Base-by-base conservation (phyloP, 2,797 vertebrate species). In the Emydoidea blandingii region DNA sequence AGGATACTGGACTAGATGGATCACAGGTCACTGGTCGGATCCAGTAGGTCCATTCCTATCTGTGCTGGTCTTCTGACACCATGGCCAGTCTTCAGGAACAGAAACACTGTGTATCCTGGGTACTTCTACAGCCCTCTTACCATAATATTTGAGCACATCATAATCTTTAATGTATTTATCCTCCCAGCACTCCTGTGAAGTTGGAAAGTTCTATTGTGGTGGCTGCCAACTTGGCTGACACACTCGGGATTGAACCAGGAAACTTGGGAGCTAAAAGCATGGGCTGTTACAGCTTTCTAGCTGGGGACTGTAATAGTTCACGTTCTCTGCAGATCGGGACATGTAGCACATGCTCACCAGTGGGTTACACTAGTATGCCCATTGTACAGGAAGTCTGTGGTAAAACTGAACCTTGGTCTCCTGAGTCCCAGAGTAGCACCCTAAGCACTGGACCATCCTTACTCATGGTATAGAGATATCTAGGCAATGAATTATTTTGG, bases 11-110 rank as follows among this genome's bases (percentile, higher is more conserved):
- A 37, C 34, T 37, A 68, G 5, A 68, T 68, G 19, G 65, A 37
- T 21, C 1, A 3, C 18, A 37, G 18, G 1, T 21, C n/a, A 37
- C n/a, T 5, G 8, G 65, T 37, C 34, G 37, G n/a, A 37, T n/a
- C 1, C n/a, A 19, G 34, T 68, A 68, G 18, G n/a, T 19, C 9
- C 18, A 37, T 68, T 68, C n/a, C 34, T 68, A 21, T 37, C n/a
- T 68, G n/a, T 5, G 4, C 34, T 68, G 65, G n/a, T 68, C 19
- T 68, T 68, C 5, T 68, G 18, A 37, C 65, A 68, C n/a, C 5
- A 21, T 37, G 18, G 18, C 65, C 65, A 68, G 18, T 68, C 34
- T 68, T n/a, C n/a, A 68, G 9, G n/a, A 37, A 68, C 8, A n/a
- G n/a, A n/a, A 68, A 37, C 15, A 68, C 18, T 11, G 3, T n/a